phyloP scores from a whole-genome alignment of 2,797 vertebrate species.

The Lophius americanus region DNA sequence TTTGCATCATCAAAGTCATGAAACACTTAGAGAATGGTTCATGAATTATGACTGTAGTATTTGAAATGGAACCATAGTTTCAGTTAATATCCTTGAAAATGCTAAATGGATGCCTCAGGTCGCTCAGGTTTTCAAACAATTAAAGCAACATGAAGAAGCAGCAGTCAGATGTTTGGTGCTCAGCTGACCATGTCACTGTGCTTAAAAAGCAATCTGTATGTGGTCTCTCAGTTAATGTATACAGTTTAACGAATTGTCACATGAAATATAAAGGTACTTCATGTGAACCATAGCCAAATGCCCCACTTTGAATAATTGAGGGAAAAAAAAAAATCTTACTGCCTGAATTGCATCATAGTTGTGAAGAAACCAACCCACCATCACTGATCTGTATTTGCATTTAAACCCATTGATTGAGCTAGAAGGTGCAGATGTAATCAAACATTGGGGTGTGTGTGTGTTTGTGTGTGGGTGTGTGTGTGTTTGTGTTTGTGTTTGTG shows the following conservation, averaged over 20 bases:
- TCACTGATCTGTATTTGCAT: constrained; percentile 21
- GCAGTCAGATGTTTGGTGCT: constrained; percentile 50
- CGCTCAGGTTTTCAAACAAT: constrained; percentile 4
- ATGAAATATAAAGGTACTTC: constrained; percentile 10
- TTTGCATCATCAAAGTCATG: not conserved
- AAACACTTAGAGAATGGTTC: not conserved
- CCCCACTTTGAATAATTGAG: constrained; percentile 10
- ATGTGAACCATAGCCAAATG: constrained; percentile 13
- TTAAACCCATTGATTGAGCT: constrained; percentile 35
- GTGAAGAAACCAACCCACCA: constrained; percentile 5
- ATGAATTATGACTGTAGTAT: not conserved
- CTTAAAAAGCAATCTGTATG: not conserved
- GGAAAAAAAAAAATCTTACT: not conserved
- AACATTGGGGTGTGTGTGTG: constrained; percentile 19
- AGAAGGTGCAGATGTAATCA: constrained; percentile 47
- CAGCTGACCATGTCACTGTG: constrained; percentile 35
- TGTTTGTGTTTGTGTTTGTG: constrained; percentile 6
- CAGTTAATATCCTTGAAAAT: constrained; percentile 13
- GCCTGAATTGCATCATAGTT: constrained; percentile 16
- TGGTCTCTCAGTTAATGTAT: constrained; percentile 15
- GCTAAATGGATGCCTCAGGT: not conserved
- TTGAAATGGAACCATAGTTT: not conserved
- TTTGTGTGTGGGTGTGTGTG: constrained; percentile 10
- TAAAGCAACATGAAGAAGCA: constrained; percentile 15
- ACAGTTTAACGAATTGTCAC: constrained; percentile 17